Evolutionary conservation across 2,888 invertebrate genomes (phyloP).

Genomic region (Drosophila eohydei): DNA sequence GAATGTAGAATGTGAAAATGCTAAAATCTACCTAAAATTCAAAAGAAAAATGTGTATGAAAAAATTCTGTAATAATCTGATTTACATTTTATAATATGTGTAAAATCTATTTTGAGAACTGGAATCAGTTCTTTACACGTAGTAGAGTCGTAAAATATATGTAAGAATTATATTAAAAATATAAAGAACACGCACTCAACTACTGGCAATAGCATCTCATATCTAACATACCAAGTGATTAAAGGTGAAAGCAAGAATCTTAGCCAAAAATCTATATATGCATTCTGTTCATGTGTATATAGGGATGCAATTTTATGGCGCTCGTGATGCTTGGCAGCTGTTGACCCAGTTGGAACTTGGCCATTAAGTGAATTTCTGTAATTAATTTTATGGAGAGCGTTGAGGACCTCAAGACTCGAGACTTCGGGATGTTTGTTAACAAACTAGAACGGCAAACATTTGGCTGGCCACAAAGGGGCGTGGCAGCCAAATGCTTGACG

Average conservation of each 20-base stretch:
- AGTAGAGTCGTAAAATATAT: neutral
- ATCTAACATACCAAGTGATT: neutral
- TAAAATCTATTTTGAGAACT: constrained; percentile 1
- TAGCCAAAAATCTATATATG: constrained; percentile 3
- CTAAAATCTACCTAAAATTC: no score
- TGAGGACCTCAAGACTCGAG: constrained; percentile 47
- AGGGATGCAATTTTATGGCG: constrained; percentile 38
- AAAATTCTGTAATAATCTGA: no score
- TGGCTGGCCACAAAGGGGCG: constrained; percentile 43
- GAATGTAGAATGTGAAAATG: neutral
- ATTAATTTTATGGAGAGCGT: constrained; percentile 71
- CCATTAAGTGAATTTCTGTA: constrained; percentile 80
- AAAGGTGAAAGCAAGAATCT: neutral
- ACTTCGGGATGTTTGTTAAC: constrained; percentile 50
- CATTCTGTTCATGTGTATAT: constrained; percentile 1
- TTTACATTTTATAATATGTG: neutral
- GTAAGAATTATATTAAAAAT: neutral
- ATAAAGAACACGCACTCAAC: neutral
- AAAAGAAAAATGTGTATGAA: no score
- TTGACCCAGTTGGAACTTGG: constrained; percentile 82
- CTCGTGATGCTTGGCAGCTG: constrained; percentile 45
- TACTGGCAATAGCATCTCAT: no score
- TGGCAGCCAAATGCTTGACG: constrained; percentile 24
- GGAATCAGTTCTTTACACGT: neutral
- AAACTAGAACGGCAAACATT: constrained; percentile 28